Evolutionary conservation across 2,888 invertebrate species (phyloP).

Genomic region (Anaspis maculata): DNA sequence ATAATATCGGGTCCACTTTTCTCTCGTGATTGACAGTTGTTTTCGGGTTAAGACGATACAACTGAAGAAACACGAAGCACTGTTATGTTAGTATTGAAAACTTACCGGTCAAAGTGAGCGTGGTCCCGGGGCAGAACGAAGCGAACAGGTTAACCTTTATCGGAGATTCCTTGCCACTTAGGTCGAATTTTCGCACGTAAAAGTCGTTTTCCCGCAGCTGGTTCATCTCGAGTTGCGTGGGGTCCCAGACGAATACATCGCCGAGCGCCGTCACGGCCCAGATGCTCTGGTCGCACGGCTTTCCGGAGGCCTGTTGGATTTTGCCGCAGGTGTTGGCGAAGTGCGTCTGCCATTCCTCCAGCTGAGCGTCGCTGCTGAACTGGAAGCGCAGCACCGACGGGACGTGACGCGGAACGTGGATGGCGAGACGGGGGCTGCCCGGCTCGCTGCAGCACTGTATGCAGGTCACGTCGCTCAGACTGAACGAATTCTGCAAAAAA

Average conservation of each 20-base stretch:
- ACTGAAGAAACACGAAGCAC: too few species aligned
- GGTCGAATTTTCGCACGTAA: conserved; percentile 59
- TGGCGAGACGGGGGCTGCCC: conserved; percentile 64
- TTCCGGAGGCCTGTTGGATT: conserved; percentile 38
- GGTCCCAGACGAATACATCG: conserved; percentile 76
- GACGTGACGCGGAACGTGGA: conserved; percentile 61
- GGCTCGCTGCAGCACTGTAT: conserved; percentile 74
- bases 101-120: conserved; percentile 61
- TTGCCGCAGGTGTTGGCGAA: conserved; percentile 53
- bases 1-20: too few species aligned
- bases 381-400: conserved; percentile 61
- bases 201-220: conserved; percentile 44
- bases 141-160: conserved; percentile 47
- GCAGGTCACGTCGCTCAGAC: conserved; percentile 68
- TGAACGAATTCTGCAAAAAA: conserved; percentile 53
- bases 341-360: conserved; percentile 84
- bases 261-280: conserved; percentile 75
- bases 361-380: conserved; percentile 73
- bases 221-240: conserved; percentile 52
- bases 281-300: conserved; percentile 62
- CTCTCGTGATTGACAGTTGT: too few species aligned
- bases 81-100: too few species aligned
- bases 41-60: too few species aligned
- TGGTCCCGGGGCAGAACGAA: conserved; percentile 59
- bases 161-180: conserved; percentile 52